Conservation (phyloP, 2,797 vertebrate genomes). For the Rousettus madagascariensis region DNA sequence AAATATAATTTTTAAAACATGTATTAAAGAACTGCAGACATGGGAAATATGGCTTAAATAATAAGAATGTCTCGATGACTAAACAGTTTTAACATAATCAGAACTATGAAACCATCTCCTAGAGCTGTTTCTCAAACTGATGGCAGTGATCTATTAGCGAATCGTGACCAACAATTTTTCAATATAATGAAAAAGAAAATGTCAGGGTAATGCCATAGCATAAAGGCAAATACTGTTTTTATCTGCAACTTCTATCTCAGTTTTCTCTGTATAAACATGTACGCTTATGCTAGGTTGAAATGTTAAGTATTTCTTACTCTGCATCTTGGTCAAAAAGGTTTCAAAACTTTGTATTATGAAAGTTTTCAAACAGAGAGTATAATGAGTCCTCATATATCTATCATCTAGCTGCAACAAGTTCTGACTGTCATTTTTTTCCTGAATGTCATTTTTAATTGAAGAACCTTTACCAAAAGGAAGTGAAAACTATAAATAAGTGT, state of each 20-base stretch:
- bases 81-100: slow-evolving; percentile 30
- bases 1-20: neutral
- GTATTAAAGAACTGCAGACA: slow-evolving; percentile 10
- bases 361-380: neutral
- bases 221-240: neutral
- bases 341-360: neutral
- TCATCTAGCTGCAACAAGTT: neutral
- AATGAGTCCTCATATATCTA: neutral
- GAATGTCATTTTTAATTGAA: slow-evolving; percentile 42
- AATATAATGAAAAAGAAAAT: slow-evolving; percentile 33
- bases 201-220: neutral
- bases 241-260: neutral
- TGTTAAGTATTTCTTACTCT: slow-evolving; percentile 23
- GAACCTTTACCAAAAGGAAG: neutral
- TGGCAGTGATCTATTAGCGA: neutral
- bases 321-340: neutral
- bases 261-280: slow-evolving; percentile 2
- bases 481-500: neutral
- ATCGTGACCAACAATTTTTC: neutral
- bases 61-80: neutral
- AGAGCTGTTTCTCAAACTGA: slow-evolving; percentile 35
- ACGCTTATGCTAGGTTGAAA: neutral
- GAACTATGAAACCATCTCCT: neutral
- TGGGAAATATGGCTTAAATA: neutral
- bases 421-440: neutral